phyloP scores from a whole-genome alignment of 2,113 vertebrate species.

The Cacatua alba region DNA sequence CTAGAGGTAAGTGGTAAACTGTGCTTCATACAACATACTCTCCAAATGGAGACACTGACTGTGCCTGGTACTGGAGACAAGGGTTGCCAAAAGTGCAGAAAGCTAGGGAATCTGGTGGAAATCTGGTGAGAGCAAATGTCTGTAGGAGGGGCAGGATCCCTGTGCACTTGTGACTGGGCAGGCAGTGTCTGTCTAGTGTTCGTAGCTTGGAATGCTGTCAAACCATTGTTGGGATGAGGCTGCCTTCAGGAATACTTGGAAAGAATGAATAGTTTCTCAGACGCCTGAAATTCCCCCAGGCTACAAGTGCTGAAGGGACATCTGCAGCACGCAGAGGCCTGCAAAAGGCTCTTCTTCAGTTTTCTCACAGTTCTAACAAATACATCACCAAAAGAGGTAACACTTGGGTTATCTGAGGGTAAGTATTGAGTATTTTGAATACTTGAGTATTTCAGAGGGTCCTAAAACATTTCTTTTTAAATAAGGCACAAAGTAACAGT shows the following conservation, averaged over 20 bases:
- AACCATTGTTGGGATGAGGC: rapidly evolving
- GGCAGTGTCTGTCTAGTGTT: rapidly evolving
- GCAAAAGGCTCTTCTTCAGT: neutral
- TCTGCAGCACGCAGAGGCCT: neutral
- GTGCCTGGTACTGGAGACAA: neutral
- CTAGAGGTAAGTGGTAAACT: neutral
- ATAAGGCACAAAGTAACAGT: neutral
- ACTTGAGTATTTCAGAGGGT: neutral
- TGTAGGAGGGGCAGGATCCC: rapidly evolving
- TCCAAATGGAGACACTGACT: rapidly evolving
- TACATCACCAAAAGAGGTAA: neutral
- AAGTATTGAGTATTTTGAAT: neutral
- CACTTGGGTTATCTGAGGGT: neutral
- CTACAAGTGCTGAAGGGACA: rapidly evolving
- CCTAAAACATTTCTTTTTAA: neutral
- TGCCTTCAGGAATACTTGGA: neutral
- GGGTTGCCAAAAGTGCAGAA: rapidly evolving
- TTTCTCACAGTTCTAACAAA: neutral
- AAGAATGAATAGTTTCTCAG: rapidly evolving
- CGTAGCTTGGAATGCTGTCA: neutral
- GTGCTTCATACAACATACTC: rapidly evolving
- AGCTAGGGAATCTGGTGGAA: neutral
- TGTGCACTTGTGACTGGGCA: rapidly evolving
- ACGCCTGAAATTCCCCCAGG: neutral
- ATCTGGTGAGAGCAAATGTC: rapidly evolving